These are phyloP conservation scores for Drosophila meridiana DNA, from an alignment of 2,888 invertebrate species.

Conservation along the genomic window DNA sequence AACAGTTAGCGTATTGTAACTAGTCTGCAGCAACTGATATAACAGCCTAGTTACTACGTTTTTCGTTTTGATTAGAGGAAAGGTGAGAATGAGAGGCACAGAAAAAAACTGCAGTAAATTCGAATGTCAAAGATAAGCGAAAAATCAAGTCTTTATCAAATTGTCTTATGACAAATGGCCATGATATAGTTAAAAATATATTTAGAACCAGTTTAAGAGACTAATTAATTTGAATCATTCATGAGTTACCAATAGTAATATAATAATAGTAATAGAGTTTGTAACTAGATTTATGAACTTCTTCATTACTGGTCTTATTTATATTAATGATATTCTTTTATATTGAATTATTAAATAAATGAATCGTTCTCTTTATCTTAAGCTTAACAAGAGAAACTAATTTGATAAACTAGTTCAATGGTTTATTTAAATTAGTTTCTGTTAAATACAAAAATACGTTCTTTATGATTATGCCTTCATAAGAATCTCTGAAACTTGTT, in stretches of 20 bases:
- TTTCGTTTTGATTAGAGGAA: not conserved
- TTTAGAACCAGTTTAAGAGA: not conserved
- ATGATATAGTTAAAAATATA: not conserved
- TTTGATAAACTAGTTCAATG: not conserved
- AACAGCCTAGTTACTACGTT: not conserved
- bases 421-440: not conserved
- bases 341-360: not conserved
- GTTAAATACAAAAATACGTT: not conserved
- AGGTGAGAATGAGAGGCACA: no score
- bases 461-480: not conserved
- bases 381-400: not conserved
- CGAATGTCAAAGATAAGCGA: not conserved
- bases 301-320: not conserved
- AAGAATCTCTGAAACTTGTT: not conserved
- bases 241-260: not conserved
- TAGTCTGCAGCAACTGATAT: slow-evolving; percentile 18
- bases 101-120: not conserved
- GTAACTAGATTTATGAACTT: not conserved
- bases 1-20: slow-evolving; percentile 13
- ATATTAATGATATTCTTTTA: not conserved
- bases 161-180: not conserved
- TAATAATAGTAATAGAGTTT: no score
- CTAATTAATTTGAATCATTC: not conserved
- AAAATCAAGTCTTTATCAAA: not conserved
- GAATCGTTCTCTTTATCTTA: not conserved